Evolutionary conservation across 2,888 invertebrate species (phyloP).

Genomic region (Andrena fulva): DNA sequence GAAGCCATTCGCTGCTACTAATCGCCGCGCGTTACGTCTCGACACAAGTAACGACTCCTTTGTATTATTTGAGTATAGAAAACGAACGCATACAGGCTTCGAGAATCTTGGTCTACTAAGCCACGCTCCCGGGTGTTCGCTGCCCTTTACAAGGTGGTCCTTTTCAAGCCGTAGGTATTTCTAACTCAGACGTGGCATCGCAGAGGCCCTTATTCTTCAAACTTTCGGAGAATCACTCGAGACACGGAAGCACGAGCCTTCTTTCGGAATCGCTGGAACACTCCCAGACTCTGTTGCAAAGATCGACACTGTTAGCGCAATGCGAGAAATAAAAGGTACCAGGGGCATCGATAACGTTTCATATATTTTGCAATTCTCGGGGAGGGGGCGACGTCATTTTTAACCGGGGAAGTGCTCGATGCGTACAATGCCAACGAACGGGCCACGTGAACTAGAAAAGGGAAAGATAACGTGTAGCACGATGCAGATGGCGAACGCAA

Average conservation of each 20-base stretch:
- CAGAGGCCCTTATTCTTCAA: too few species aligned
- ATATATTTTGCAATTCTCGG: neutral
- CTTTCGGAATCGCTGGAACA: neutral
- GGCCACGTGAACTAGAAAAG: constrained; percentile 14
- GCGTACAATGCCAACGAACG: neutral
- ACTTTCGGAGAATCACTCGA: too few species aligned
- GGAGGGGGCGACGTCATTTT: neutral
- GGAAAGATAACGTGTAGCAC: neutral
- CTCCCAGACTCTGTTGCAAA: neutral
- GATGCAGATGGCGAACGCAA: constrained; percentile 51
- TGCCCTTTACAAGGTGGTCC: too few species aligned
- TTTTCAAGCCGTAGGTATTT: too few species aligned
- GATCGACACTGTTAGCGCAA: too few species aligned
- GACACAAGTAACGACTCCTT: constrained; percentile 64
- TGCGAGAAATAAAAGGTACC: neutral
- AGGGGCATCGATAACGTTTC: neutral
- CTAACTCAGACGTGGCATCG: too few species aligned
- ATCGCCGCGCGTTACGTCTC: neutral
- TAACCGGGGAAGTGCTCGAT: neutral
- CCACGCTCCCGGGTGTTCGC: too few species aligned
- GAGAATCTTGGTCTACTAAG: too few species aligned
- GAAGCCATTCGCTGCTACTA: neutral
- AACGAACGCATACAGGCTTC: neutral
- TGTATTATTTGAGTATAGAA: constrained; percentile 41
- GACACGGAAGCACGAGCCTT: neutral